Evolutionary conservation across 2,797 vertebrate genomes (phyloP).

Genomic region (Otolemur crassicaudatus): DNA sequence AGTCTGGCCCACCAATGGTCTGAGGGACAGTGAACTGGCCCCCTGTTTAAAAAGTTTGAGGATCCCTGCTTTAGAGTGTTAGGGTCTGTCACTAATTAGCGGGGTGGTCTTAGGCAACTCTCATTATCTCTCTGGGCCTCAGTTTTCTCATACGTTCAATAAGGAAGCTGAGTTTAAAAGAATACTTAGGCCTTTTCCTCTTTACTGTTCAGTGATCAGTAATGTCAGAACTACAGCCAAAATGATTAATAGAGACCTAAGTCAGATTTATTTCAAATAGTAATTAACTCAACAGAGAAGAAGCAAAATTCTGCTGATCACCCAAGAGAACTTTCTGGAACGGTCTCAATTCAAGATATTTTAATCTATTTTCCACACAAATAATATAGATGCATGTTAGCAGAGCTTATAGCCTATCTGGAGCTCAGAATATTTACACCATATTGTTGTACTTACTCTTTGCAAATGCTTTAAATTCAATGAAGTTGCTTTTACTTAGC

Average conservation of each 20-base stretch:
- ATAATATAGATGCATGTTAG: neutral
- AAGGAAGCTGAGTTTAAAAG: neutral
- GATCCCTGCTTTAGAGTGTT: neutral
- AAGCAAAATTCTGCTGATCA: conserved; percentile 16
- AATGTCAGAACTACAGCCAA: neutral
- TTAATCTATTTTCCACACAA: neutral
- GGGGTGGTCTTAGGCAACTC: neutral
- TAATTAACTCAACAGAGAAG: conserved; percentile 18
- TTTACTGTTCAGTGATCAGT: neutral
- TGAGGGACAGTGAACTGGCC: no score
- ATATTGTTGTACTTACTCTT: neutral
- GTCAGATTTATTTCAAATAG: conserved; percentile 48
- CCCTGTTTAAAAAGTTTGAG: no score
- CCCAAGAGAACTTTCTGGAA: conserved; percentile 31
- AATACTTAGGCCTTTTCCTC: neutral
- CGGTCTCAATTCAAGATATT: conserved; percentile 29
- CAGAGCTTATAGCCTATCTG: neutral
- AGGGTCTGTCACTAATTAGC: neutral
- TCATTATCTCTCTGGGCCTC: neutral
- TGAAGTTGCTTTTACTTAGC: neutral
- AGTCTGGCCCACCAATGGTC: no score
- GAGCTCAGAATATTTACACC: neutral
- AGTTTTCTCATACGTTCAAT: conserved; percentile 11
- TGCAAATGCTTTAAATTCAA: neutral
- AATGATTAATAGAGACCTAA: conserved; percentile 10